phyloP scores from a whole-genome alignment of 2,888 invertebrate genomes.

The Drosophila flavopinicola region DNA sequence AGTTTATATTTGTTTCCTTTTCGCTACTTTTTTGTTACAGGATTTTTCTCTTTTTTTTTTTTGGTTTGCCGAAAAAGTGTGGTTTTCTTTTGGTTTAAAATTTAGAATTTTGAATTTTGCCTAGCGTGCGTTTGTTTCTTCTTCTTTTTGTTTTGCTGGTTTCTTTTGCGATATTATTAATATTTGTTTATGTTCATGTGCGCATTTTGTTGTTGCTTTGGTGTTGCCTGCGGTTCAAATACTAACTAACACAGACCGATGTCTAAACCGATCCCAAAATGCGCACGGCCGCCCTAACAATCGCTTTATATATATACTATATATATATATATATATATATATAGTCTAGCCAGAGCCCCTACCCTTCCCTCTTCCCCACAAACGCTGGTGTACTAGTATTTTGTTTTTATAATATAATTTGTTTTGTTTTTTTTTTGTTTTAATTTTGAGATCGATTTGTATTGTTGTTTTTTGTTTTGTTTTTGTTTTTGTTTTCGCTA shows the following conservation, averaged over 20 bases:
- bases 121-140: conserved; percentile 64
- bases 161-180: neutral
- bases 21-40: conserved; percentile 22
- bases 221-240: conserved; percentile 12
- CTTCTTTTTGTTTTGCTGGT: conserved; percentile 1
- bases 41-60: conserved; percentile 38
- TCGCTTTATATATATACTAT: conserved; percentile 15
- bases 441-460: conserved; percentile 80
- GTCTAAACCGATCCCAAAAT: conserved; percentile 28
- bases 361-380: too few relatives aligned
- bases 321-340: neutral
- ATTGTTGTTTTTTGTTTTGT: conserved; percentile 36
- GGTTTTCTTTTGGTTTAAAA: conserved; percentile 58
- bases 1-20: conserved; percentile 68
- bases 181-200: conserved; percentile 5
- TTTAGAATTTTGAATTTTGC: conserved; percentile 84
- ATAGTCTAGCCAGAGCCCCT: conserved; percentile 38
- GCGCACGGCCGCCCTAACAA: conserved; percentile 33
- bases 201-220: conserved; percentile 62
- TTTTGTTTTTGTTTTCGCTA: conserved; percentile 27
- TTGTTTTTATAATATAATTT: conserved; percentile 48
- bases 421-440: conserved; percentile 57
- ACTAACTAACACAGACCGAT: conserved; percentile 23
- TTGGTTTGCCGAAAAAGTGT: conserved; percentile 66
- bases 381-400: conserved; percentile 14